Percentiles rank a stretch among this genome's conserved stretches.
Evolutionary conservation across 2,113 vertebrate species (phyloP).

Genomic region (Antigone vipio): DNA sequence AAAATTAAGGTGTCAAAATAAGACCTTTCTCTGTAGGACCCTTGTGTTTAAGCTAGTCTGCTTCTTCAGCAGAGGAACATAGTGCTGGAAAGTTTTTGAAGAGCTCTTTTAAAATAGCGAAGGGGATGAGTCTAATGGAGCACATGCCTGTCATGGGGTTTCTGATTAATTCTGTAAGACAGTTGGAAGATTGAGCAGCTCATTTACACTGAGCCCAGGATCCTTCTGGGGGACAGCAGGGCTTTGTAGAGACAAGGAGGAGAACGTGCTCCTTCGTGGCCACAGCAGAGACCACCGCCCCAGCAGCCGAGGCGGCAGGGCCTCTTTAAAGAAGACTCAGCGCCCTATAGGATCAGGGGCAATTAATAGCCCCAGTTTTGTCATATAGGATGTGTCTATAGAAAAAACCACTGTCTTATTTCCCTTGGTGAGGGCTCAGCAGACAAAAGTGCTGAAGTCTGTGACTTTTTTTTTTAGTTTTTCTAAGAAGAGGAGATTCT

Average conservation of each 20-base stretch:
- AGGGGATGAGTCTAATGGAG: neutral
- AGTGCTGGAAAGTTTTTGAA: neutral
- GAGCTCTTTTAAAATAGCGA: neutral
- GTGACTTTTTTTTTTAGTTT: too few relatives aligned
- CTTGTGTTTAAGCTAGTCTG: neutral
- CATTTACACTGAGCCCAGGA: neutral
- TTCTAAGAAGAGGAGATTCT: too few relatives aligned
- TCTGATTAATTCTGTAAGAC: neutral
- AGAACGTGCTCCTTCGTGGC: fast-evolving
- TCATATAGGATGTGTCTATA: too few relatives aligned
- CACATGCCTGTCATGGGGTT: neutral
- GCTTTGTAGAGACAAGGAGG: neutral
- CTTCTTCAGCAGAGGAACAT: neutral
- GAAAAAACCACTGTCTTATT: too few relatives aligned
- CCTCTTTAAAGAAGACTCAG: too few relatives aligned
- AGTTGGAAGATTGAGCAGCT: neutral
- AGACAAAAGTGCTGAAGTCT: too few relatives aligned
- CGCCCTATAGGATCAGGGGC: too few relatives aligned
- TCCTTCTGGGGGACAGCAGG: neutral
- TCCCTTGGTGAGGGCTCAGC: too few relatives aligned
- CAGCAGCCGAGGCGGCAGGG: neutral
- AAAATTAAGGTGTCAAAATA: neutral
- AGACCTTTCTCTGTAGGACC: neutral
- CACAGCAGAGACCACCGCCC: neutral
- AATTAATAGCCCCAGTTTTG: too few relatives aligned